These are phyloP conservation scores for Clarias fuscus DNA, from an alignment of 2,797 vertebrate genomes.

Conservation along the genomic window DNA sequence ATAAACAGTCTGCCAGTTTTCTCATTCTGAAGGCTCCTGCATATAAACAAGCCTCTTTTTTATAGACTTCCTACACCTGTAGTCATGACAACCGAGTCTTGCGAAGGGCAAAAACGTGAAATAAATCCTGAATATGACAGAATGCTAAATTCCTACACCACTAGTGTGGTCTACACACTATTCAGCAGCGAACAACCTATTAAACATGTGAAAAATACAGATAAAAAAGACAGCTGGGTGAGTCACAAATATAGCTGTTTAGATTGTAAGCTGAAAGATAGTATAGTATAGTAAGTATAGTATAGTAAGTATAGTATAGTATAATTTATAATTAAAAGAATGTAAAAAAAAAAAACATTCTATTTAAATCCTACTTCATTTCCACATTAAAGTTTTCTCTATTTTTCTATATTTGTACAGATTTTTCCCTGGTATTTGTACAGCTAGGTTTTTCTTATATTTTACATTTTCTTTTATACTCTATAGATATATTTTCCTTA, in stretches of 20 bases:
- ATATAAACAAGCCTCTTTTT: conserved; percentile 13
- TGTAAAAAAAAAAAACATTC: not conserved
- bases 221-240: no score
- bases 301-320: no score
- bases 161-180: not conserved
- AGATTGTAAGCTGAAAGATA: not conserved
- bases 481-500: no score
- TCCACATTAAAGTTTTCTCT: no score
- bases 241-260: not conserved
- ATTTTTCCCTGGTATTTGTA: no score
- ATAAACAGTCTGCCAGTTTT: conserved; percentile 8
- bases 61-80: conserved; percentile 14
- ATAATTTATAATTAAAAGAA: no score
- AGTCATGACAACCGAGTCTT: conserved; percentile 22
- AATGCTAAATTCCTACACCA: not conserved
- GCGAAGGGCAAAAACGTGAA: not conserved
- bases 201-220: no score
- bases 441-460: no score
- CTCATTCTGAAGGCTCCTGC: not conserved
- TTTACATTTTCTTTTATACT: no score
- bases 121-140: not conserved
- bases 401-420: no score
- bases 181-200: not conserved
- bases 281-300: not conserved
- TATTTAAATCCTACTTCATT: no score